Evolutionary conservation across 2,797 vertebrate species (phyloP).

Genomic region (Diceros bicornis): DNA sequence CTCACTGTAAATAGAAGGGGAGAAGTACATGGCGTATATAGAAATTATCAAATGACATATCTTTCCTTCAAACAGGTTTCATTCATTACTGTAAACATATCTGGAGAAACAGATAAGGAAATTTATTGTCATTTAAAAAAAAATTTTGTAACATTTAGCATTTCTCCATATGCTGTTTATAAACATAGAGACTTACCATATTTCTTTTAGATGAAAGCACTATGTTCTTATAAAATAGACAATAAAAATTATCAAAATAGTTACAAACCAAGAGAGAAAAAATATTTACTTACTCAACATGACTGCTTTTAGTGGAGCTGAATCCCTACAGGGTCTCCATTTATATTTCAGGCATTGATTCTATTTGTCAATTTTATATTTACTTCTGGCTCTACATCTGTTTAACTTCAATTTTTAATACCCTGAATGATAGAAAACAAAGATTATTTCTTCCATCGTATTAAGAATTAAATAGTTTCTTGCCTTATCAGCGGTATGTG

Average conservation of each 20-base stretch:
- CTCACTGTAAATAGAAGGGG: neutral
- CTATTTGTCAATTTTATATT: conserved; percentile 1
- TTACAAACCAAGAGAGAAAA: neutral
- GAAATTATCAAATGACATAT: neutral
- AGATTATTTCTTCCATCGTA: neutral
- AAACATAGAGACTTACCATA: neutral
- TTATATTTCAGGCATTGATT: neutral
- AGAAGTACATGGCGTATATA: neutral
- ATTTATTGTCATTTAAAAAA: neutral
- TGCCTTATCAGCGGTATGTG: neutral
- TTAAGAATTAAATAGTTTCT: neutral
- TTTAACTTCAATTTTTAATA: neutral
- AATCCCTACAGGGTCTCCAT: neutral
- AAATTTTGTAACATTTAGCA: neutral
- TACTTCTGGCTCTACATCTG: neutral
- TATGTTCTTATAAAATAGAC: neutral
- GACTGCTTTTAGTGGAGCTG: neutral
- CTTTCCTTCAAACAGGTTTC: neutral
- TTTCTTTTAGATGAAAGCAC: neutral
- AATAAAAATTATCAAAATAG: neutral
- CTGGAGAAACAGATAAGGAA: neutral
- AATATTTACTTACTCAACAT: neutral
- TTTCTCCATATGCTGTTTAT: neutral
- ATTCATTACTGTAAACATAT: neutral
- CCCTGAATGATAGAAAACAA: neutral